phyloP scores from a whole-genome alignment of 2,113 vertebrate genomes.

The Erpornis zantholeuca region DNA sequence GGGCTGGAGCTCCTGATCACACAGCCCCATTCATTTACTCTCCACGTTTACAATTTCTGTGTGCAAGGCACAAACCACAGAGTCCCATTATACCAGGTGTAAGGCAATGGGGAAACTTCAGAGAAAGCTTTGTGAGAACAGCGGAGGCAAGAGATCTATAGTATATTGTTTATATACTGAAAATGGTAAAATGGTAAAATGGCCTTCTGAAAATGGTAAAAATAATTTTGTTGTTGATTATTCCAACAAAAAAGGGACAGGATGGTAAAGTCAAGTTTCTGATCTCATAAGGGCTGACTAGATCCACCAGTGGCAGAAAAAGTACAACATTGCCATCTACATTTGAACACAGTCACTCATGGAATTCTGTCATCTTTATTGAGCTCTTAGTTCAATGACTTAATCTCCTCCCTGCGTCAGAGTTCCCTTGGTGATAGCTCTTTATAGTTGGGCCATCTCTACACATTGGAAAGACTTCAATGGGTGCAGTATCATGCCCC shows the following conservation, averaged over 20 bases:
- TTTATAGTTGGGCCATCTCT: neutral
- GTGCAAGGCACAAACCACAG: neutral
- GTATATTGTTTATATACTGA: neutral
- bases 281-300: neutral
- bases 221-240: neutral
- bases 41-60: neutral
- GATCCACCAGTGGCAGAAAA: neutral
- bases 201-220: neutral
- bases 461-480: neutral
- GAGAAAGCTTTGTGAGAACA: neutral
- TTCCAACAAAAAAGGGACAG: neutral
- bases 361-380: neutral
- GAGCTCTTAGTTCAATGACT: neutral
- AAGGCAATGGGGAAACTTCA: neutral
- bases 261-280: neutral
- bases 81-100: neutral
- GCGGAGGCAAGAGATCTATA: neutral
- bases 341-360: neutral
- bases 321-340: constrained; percentile 40
- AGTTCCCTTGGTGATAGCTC: neutral
- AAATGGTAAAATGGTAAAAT: neutral
- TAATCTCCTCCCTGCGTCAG: neutral
- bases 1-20: neutral
- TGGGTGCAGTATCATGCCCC: neutral
- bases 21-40: neutral